Conservation (phyloP, 2,113 vertebrate species). For the Crotalus helleri region DNA sequence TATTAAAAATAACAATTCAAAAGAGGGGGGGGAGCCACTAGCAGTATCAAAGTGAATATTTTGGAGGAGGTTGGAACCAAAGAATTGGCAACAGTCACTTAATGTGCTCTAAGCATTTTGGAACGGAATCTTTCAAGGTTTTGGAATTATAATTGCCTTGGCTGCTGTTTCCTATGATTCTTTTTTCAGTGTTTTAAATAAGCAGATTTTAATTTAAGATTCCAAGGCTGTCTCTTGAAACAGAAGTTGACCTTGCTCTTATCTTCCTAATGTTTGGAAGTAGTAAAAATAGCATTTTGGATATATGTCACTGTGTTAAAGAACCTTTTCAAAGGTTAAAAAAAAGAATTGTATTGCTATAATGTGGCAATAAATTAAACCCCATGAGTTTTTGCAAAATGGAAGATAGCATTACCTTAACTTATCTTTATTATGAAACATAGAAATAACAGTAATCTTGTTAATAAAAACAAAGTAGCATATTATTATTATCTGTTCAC, state of each 20-base stretch:
- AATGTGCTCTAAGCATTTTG: constrained; percentile 4
- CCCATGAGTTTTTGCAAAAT: not conserved
- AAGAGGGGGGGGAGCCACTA: too few species aligned
- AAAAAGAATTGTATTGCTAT: not conserved
- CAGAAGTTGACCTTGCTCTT: not conserved
- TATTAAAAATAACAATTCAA: not conserved
- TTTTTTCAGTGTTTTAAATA: not conserved
- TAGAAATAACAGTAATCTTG: not conserved
- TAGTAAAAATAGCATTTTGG: not conserved
- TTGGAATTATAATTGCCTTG: not conserved
- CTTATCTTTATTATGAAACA: not conserved
- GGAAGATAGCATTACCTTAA: not conserved
- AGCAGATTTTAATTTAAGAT: not conserved
- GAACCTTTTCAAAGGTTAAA: not conserved
- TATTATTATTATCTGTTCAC: not conserved
- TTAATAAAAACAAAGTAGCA: not conserved
- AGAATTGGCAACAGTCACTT: not conserved
- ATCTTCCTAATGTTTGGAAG: not conserved
- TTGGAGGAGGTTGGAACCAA: not conserved
- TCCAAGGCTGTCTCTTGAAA: not conserved
- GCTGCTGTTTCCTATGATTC: not conserved
- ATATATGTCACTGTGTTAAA: not conserved
- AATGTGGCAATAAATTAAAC: not conserved
- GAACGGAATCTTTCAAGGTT: not conserved
- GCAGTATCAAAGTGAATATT: not conserved